Conservation (phyloP, 2,888 invertebrate species). For the Drosophila quasianomalipes region DNA sequence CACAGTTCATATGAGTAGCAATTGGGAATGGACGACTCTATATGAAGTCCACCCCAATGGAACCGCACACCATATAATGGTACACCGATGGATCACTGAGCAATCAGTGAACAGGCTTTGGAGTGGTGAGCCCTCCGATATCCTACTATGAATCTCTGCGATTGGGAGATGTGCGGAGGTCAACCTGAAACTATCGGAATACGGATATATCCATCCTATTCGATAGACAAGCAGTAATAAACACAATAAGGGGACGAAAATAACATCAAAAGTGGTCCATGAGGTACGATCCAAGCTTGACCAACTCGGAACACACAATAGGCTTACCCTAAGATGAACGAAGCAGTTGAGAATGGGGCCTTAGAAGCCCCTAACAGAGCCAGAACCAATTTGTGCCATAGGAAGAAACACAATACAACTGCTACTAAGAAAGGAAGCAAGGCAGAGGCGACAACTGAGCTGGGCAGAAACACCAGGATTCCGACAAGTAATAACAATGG, state of each 20-base stretch:
- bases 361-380: neutral
- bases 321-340: neutral
- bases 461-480: neutral
- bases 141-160: neutral
- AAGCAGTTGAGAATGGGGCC: neutral
- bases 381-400: neutral
- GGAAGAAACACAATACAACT: neutral
- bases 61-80: too few relatives aligned
- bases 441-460: neutral
- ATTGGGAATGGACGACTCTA: too few relatives aligned
- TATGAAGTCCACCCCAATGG: too few relatives aligned
- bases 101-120: neutral
- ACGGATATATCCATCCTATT: neutral
- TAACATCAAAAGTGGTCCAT: neutral
- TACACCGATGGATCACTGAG: neutral
- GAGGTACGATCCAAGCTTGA: too few relatives aligned
- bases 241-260: neutral
- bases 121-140: neutral
- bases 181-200: neutral
- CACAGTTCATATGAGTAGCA: neutral
- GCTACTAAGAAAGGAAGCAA: neutral
- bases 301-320: neutral
- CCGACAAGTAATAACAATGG: neutral
- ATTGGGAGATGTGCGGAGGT: neutral
- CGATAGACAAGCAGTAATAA: neutral